Conservation (phyloP, 2,113 vertebrate genomes). For the Condylura cristata region DNA sequence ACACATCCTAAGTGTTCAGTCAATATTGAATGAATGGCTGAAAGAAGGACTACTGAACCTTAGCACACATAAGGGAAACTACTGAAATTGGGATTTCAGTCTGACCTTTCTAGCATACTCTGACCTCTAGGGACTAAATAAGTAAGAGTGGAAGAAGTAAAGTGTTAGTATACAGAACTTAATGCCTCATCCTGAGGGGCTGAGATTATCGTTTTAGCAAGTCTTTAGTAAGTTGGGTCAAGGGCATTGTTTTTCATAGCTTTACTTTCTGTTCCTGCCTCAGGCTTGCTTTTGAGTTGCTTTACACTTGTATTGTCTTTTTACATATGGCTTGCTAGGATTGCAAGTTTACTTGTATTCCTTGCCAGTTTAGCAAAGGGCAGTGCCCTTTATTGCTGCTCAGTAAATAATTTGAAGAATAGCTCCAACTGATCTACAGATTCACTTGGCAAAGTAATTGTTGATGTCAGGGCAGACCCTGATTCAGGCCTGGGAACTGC, state of each 20-base stretch:
- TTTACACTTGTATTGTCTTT: conserved; percentile 17
- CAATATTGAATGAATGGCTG: neutral
- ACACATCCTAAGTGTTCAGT: neutral
- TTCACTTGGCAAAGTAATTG: conserved; percentile 43
- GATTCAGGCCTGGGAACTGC: conserved; percentile 30
- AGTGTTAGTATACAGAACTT: neutral
- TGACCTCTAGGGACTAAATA: neutral
- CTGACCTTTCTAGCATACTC: neutral
- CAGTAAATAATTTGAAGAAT: conserved; percentile 6
- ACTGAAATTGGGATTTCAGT: neutral
- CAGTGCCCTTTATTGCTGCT: neutral
- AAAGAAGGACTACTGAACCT: neutral
- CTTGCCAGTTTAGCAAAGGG: conserved; percentile 1
- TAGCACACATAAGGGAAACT: neutral
- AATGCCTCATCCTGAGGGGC: neutral
- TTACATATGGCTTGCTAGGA: neutral
- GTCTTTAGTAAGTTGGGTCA: conserved; percentile 27
- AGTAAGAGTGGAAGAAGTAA: neutral
- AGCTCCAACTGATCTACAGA: neutral
- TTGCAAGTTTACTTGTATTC: neutral
- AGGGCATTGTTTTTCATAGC: conserved; percentile 26
- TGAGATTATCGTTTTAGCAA: conserved; percentile 21
- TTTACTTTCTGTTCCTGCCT: neutral
- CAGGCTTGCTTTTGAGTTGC: neutral
- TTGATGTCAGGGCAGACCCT: conserved; percentile 14